Evolutionary conservation across 1,140 invertebrate species (phyloP).

Genomic region (Trichonephila inaurata): DNA sequence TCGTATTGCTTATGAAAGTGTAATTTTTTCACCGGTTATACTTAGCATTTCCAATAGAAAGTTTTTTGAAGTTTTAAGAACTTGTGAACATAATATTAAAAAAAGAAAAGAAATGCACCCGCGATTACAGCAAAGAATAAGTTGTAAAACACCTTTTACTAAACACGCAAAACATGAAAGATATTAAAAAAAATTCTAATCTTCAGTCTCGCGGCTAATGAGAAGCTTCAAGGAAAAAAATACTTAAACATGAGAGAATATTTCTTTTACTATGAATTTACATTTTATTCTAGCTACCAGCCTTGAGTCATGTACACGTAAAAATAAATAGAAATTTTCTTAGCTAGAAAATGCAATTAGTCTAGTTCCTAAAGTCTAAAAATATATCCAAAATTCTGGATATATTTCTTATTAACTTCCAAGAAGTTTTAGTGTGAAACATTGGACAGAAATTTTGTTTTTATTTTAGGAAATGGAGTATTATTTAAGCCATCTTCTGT

Average conservation of each 20-base stretch:
- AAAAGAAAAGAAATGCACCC: background rate
- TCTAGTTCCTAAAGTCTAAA: background rate
- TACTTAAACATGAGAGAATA: background rate
- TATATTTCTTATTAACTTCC: conserved; percentile 4
- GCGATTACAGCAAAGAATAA: background rate
- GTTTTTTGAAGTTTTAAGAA: conserved; percentile 11
- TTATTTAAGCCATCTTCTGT: background rate
- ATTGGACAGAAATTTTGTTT: background rate
- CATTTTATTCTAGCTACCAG: background rate
- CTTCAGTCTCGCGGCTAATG: conserved; percentile 1
- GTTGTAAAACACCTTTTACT: too few relatives aligned
- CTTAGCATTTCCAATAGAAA: background rate
- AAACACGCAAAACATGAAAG: background rate
- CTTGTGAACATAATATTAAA: background rate
- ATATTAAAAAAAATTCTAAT: background rate
- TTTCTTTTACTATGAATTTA: background rate
- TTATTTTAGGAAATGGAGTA: background rate
- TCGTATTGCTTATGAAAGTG: background rate
- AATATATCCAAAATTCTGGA: background rate
- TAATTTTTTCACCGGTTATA: conserved; percentile 3
- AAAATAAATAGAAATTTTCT: conserved; percentile 6
- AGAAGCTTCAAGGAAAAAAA: background rate
- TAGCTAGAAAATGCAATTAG: conserved; percentile 25
- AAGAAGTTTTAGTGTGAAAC: background rate
- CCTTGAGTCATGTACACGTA: background rate